These are phyloP conservation scores for Sphaeridia pumilis DNA, from an alignment of 2,888 invertebrate species.

Conservation along the genomic window DNA sequence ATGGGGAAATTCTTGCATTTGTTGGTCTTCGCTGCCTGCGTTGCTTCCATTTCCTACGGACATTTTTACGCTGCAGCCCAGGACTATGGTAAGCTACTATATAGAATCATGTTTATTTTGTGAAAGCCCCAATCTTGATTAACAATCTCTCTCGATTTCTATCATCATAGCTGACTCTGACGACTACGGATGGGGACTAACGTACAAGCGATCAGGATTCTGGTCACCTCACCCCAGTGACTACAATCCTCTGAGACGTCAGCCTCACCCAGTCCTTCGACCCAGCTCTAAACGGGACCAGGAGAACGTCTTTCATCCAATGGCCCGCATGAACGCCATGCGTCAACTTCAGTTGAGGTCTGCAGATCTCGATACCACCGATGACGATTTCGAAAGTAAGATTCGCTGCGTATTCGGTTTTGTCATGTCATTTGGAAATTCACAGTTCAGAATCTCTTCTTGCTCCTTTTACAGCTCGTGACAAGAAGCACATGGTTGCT, in stretches of 20 bases:
- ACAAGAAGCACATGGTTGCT: conserved; percentile 12
- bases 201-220: conserved; percentile 25
- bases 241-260: conserved; percentile 34
- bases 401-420: no score
- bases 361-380: conserved; percentile 2
- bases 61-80: no score
- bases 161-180: no score
- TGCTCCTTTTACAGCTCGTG: conserved; percentile 1
- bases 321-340: conserved; percentile 19
- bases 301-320: conserved; percentile 27
- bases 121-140: no score
- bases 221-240: conserved; percentile 35
- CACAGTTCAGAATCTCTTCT: background rate
- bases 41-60: no score
- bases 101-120: background rate
- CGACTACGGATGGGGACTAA: background rate
- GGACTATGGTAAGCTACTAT: background rate
- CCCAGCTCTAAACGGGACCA: conserved; percentile 21
- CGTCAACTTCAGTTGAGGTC: conserved; percentile 5
- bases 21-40: no score
- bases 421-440: no score
- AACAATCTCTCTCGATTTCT: no score
- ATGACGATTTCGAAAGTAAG: conserved; percentile 19
- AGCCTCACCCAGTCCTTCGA: conserved; percentile 23
- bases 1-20: no score